phyloP scores from a whole-genome alignment of 2,113 vertebrate species.

The Ochotona princeps region DNA sequence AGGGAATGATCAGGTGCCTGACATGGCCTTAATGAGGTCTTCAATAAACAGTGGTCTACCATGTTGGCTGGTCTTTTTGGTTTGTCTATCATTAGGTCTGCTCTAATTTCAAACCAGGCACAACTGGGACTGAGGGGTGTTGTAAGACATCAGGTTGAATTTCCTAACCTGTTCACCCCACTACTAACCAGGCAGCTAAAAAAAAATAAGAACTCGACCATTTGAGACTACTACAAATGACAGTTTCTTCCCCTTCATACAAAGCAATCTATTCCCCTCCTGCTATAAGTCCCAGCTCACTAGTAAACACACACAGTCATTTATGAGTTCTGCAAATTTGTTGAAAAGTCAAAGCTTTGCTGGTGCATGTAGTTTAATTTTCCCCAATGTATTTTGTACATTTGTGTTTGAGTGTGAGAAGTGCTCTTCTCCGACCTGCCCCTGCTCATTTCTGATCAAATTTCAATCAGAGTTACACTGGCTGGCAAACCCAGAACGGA shows the following conservation, averaged over 20 bases:
- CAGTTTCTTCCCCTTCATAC: constrained; percentile 74
- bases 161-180: constrained; percentile 74
- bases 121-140: constrained; percentile 38
- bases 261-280: constrained; percentile 66
- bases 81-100: constrained; percentile 36
- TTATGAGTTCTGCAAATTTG: constrained; percentile 79
- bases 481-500: constrained; percentile 58
- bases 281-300: constrained; percentile 72
- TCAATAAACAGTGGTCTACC: constrained; percentile 7
- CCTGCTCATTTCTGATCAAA: constrained; percentile 71
- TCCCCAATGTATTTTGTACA: constrained; percentile 75
- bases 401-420: constrained; percentile 43
- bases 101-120: constrained; percentile 62
- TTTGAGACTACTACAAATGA: constrained; percentile 77
- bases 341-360: constrained; percentile 78
- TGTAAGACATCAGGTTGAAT: constrained; percentile 77
- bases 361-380: constrained; percentile 74
- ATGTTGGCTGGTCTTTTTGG: background rate
- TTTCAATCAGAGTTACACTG: constrained; percentile 71
- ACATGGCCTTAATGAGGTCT: background rate
- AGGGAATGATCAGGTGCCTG: background rate
- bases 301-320: constrained; percentile 80
- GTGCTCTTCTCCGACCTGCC: constrained; percentile 54
- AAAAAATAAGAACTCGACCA: constrained; percentile 74
- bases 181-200: constrained; percentile 72